Conservation (phyloP, 2,113 vertebrate genomes). For the Mustela nigripes region DNA sequence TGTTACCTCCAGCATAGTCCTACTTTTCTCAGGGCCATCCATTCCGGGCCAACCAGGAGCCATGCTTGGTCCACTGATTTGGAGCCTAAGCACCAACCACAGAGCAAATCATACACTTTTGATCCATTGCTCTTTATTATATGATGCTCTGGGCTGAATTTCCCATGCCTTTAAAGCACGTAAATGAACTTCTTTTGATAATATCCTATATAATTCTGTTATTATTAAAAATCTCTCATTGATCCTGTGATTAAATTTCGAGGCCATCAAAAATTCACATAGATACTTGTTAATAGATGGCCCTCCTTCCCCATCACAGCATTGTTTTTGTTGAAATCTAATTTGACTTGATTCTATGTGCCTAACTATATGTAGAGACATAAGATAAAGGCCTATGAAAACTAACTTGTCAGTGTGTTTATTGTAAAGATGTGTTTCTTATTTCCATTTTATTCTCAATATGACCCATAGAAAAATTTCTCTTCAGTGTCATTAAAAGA, state of each 20-base stretch:
- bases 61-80: background rate
- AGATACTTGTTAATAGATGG: background rate
- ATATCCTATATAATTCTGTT: background rate
- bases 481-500: background rate
- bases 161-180: background rate
- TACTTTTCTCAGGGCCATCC: background rate
- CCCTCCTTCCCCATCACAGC: background rate
- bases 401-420: background rate
- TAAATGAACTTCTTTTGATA: conserved; percentile 51
- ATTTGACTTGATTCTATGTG: background rate
- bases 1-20: background rate
- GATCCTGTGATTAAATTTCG: conserved; percentile 21
- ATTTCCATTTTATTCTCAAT: background rate
- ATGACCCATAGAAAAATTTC: background rate
- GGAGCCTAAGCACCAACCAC: background rate
- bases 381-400: background rate
- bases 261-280: background rate
- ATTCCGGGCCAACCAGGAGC: background rate
- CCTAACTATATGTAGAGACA: background rate
- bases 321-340: background rate
- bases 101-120: background rate
- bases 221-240: conserved; percentile 67
- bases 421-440: background rate
- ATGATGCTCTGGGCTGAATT: background rate
- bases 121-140: background rate